Evolutionary conservation across 1,140 invertebrate genomes (phyloP).

Genomic region (Lepidostoma basale): DNA sequence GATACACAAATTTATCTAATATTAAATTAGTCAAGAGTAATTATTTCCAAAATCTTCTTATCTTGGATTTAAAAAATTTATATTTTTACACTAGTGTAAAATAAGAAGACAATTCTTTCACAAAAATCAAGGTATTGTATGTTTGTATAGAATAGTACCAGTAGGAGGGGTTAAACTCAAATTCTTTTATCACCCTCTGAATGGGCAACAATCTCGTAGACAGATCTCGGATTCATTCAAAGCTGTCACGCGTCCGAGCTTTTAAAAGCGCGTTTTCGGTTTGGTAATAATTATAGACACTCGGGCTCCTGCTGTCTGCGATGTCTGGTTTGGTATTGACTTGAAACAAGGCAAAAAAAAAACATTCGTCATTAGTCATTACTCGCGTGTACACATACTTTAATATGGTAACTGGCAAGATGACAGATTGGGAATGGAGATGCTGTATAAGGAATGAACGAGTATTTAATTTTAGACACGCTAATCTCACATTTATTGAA

Average conservation of each 20-base stretch:
- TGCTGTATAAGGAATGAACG: neutral
- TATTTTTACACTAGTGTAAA: too few species aligned
- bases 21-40: too few species aligned
- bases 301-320: neutral
- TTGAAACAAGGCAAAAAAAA: neutral
- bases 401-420: neutral
- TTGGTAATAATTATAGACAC: neutral
- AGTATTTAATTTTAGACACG: neutral
- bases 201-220: slow-evolving; percentile 10
- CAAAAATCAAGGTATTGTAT: too few species aligned
- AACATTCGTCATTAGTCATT: neutral
- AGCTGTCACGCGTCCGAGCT: slow-evolving; percentile 2
- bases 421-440: neutral
- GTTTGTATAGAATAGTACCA: too few species aligned
- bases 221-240: slow-evolving; percentile 7
- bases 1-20: too few species aligned
- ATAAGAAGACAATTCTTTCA: too few species aligned
- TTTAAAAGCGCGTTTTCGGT: neutral
- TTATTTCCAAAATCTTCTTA: too few species aligned
- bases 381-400: too few species aligned
- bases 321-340: neutral
- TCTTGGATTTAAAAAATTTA: too few species aligned
- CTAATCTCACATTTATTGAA: too few species aligned
- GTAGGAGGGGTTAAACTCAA: too few species aligned
- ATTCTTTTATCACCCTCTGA: slow-evolving; percentile 2